A percentile compares a stretch with the other conserved stretches of the same genome.
Evolutionary conservation across 2,888 invertebrate species (phyloP).

Genomic region (Bombylius major): DNA sequence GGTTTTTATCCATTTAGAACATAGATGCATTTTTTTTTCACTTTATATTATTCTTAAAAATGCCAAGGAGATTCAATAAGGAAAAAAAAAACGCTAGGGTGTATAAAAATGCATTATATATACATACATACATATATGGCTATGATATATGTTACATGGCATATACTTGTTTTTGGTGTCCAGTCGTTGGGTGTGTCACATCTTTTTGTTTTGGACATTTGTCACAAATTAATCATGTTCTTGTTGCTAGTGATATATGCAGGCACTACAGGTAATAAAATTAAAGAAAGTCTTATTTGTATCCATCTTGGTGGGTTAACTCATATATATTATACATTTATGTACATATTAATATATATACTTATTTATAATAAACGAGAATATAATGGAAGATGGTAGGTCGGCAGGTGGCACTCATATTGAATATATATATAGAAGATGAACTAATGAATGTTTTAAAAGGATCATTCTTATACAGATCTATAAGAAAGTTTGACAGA

Average conservation of each 20-base stretch:
- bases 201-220: constrained; percentile 34
- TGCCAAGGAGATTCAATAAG: too few relatives aligned
- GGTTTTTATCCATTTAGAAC: not conserved
- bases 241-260: constrained; percentile 18
- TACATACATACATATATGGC: too few relatives aligned
- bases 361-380: not conserved
- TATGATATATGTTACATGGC: not conserved
- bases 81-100: too few relatives aligned
- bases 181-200: constrained; percentile 27
- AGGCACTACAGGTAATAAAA: constrained; percentile 14
- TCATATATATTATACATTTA: not conserved
- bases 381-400: constrained; percentile 4
- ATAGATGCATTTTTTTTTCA: not conserved
- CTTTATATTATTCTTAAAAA: too few relatives aligned
- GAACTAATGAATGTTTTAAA: constrained; percentile 3
- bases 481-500: not conserved
- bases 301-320: constrained; percentile 7
- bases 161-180: constrained; percentile 2
- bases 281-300: constrained; percentile 13
- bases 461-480: not conserved
- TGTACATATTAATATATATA: not conserved
- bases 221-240: constrained; percentile 37
- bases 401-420: constrained; percentile 3
- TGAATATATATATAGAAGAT: not conserved
- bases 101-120: too few relatives aligned